A percentile compares a stretch with the other conserved stretches of the same genome.
These are phyloP conservation scores for Sakesphorus luctuosus DNA, from an alignment of 2,113 vertebrate species.

Conservation along the genomic window DNA sequence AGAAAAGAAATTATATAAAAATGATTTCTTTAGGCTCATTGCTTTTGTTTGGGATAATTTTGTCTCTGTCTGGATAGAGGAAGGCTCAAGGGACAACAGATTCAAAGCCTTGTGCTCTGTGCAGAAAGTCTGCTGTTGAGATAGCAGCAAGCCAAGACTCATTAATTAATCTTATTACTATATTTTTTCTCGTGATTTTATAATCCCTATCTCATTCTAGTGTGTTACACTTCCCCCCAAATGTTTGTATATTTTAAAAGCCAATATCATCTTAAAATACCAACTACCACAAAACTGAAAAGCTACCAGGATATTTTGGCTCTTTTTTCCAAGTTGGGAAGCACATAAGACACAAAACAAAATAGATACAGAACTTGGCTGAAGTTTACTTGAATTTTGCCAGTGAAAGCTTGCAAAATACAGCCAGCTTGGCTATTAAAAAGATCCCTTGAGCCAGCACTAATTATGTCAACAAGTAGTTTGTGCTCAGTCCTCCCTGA, in stretches of 20 bases:
- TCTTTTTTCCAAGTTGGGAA: slow-evolving; percentile 57
- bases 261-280: slow-evolving; percentile 62
- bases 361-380: slow-evolving; percentile 82
- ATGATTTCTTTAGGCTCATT: slow-evolving; percentile 19
- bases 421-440: slow-evolving; percentile 79
- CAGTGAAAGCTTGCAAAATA: slow-evolving; percentile 72
- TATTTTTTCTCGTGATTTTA: slow-evolving; percentile 34
- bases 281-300: slow-evolving; percentile 66
- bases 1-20: slow-evolving; percentile 30
- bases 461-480: slow-evolving; percentile 86
- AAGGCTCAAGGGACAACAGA: slow-evolving; percentile 52
- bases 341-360: slow-evolving; percentile 63
- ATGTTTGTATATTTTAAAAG: slow-evolving; percentile 65
- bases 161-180: slow-evolving; percentile 66
- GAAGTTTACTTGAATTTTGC: slow-evolving; percentile 77
- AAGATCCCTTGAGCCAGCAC: slow-evolving; percentile 69
- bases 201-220: slow-evolving; percentile 23
- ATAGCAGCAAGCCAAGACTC: slow-evolving; percentile 57
- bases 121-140: slow-evolving; percentile 51
- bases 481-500: slow-evolving; percentile 63
- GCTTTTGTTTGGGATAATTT: slow-evolving; percentile 35
- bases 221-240: neutral
- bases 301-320: slow-evolving; percentile 63
- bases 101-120: slow-evolving; percentile 48
- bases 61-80: slow-evolving; percentile 14